Conservation (phyloP, 2,113 vertebrate species). For the Silurus glanis region DNA sequence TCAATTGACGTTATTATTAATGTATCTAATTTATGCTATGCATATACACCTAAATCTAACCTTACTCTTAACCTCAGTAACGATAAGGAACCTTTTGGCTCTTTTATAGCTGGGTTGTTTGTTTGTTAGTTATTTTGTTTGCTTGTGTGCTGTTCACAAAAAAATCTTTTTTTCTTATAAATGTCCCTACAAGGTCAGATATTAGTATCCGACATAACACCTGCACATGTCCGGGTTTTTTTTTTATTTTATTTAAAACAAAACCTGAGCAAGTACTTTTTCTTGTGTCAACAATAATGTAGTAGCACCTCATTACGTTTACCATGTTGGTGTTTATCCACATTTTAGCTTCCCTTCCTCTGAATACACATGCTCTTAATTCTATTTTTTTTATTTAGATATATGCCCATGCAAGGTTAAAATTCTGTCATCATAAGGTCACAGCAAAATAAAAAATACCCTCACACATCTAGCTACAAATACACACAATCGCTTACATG, state of each 20-base stretch:
- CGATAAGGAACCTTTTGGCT: neutral
- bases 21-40: neutral
- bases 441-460: neutral
- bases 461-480: slow-evolving; percentile 19
- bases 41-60: neutral
- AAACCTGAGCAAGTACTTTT: no score
- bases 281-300: no score
- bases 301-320: neutral
- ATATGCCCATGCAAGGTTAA: neutral
- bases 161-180: neutral
- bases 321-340: neutral
- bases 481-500: neutral
- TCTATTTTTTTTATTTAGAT: neutral
- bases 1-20: neutral
- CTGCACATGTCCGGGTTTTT: no score
- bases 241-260: no score
- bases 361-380: neutral
- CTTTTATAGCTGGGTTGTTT: neutral
- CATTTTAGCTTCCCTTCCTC: neutral
- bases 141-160: neutral
- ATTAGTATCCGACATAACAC: no score
- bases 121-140: neutral
- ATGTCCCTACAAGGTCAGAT: neutral
- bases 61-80: neutral
- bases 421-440: neutral